Evolutionary conservation across 2,797 vertebrate species (phyloP), one percentile per base, ranked within the genome.

Genomic region (Calcarius lapponicus): DNA sequence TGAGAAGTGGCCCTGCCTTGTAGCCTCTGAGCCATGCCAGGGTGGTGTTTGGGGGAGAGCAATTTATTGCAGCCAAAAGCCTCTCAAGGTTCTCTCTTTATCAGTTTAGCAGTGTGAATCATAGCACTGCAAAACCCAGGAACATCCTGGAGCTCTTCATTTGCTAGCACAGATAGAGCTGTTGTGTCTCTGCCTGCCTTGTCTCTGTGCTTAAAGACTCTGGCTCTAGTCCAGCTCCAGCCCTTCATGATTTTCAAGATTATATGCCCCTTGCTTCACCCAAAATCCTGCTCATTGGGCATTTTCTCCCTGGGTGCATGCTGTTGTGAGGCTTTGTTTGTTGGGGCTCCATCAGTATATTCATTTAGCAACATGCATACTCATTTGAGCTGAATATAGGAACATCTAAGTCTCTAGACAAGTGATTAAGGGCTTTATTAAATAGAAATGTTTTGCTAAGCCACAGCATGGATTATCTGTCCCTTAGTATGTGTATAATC

Each of bases 401-500:
- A 91, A 60, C 32, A 17, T 76, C 76, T 90, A 90, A 82, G 56
- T 88, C 88, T 80, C 82, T 81, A 88, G 82, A 72, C 82, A 92
- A 81, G 53, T 67, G 86, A 92, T 95, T 92, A 95, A 93, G 74
- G 74, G 87, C 67, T 94, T 94, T 94, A 92, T 89, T 93, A 80
- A 93, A 74, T 29, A 92, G 83, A 94, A 91, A 25, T 85, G 67
- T 88, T 96, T 95, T 82, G 64, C 80, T 82, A 89, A 95, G 61
- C 78, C 47, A 47, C 78, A 43, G 80, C n/a, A 34, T 94, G 66
- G 91, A 80, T 93, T 93, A 88, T 90, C 60, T 89, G 53, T 95
- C 71, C 86, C 61, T 90, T 76, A 85, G 42, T 88, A 81, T 82
- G n/a, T 70, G 60, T 96, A 74, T 82, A 95, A 93, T 90, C 90